Base-by-base conservation (phyloP, 2,888 invertebrate genomes). In the Apamea epomidion region DNA sequence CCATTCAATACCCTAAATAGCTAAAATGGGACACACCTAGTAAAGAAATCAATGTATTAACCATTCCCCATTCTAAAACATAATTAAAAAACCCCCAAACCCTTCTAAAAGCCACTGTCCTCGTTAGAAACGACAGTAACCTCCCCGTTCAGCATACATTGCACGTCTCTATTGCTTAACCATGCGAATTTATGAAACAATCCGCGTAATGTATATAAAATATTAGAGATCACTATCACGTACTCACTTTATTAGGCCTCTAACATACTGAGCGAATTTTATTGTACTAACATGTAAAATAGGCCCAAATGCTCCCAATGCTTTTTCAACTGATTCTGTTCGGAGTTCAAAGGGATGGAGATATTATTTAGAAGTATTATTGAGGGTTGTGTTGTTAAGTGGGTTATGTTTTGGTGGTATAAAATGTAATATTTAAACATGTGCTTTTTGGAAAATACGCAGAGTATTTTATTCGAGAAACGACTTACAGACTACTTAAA, bases 181-280 rank as follows among this genome's bases (percentile, higher is more conserved):
- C 85, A 88, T 81, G 73, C 64, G 68, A 88, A 89, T 88, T 85
- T 89, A 88, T 87, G 82, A 81, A 87, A 89, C 87, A 87, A 88
- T 87, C 80, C 84, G 87, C 82, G 88, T 88, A 88, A 88, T 88
- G 89, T 88, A 85, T 87, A 88, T 88, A 88, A 88, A 88, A 88
- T 89, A 88, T 89, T 88, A 88, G 78, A 84, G 84, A 82, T 88
- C 87, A 88, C 78, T 85, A 88, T 80, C 88, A 88, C 89, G 88
- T 88, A 81, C 87, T 68, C 79, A 82, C 77, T 88, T 88, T 88
- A 88, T 88, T 88, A 84, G 80, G 42, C 79, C 77, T 82, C 78
- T 88, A 88, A 88, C 79, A 76, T 84, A 88, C 79, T 84, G 82
- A 84, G 78, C 37, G 74, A 84, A 82, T 88, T 88, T 88, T 88